A percentile compares a stretch with the other conserved stretches of the same genome.
Evolutionary conservation across 1,140 invertebrate genomes (phyloP).

Genomic region (Semibalanus balanoides): DNA sequence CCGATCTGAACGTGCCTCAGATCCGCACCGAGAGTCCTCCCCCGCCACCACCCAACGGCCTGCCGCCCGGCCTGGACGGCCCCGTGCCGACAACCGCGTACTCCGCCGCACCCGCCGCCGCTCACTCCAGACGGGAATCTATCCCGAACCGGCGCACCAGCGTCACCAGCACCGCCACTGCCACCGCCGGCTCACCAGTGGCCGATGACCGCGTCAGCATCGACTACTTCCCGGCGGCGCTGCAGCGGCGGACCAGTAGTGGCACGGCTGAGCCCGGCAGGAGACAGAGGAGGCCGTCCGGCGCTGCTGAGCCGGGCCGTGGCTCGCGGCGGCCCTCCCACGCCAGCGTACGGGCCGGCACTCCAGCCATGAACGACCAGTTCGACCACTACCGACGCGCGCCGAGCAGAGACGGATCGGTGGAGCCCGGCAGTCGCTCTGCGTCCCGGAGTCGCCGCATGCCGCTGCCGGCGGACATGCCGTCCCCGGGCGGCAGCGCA

Average conservation of each 20-base stretch:
- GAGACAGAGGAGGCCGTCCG: slow-evolving; percentile 15
- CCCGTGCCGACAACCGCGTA: not conserved
- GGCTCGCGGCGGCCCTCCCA: slow-evolving; percentile 28
- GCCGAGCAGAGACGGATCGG: slow-evolving; percentile 69
- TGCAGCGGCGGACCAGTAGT: slow-evolving; percentile 27
- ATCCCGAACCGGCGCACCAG: not conserved
- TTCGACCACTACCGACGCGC: slow-evolving; percentile 87
- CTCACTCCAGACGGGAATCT: too few relatives aligned
- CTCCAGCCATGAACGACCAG: slow-evolving; percentile 40
- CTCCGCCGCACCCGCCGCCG: not conserved
- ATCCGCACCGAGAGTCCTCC: not conserved
- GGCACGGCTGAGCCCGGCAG: slow-evolving; percentile 19
- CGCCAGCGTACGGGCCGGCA: slow-evolving; percentile 29
- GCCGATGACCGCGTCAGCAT: slow-evolving; percentile 28
- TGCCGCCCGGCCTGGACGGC: not conserved
- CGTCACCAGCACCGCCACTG: slow-evolving; percentile 19
- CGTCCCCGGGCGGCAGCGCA: slow-evolving; percentile 16
- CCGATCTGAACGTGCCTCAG: not conserved
- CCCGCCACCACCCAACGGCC: not conserved
- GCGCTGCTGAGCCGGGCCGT: slow-evolving; percentile 11
- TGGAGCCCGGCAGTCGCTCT: slow-evolving; percentile 45
- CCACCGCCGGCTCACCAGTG: slow-evolving; percentile 23
- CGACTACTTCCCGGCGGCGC: slow-evolving; percentile 28
- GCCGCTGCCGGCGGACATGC: slow-evolving; percentile 18
- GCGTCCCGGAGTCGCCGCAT: slow-evolving; percentile 13